phyloP scores from a whole-genome alignment of 2,888 invertebrate genomes.

The Phyllotreta striolata region DNA sequence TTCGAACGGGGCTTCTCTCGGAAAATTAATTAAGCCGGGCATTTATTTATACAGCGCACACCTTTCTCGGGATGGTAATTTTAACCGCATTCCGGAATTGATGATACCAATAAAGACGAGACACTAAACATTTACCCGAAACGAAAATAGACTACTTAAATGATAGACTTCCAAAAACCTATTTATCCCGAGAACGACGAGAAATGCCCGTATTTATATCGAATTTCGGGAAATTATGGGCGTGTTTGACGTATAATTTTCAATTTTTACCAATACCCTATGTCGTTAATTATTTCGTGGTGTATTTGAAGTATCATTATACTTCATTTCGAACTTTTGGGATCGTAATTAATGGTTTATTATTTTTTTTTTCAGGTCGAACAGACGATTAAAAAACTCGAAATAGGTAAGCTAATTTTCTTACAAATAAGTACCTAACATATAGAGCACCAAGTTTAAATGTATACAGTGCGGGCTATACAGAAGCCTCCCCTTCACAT shows the following conservation, averaged over 20 bases:
- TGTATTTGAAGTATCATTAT: neutral
- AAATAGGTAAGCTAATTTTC: no score
- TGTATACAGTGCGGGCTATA: no score
- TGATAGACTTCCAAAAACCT: slow-evolving; percentile 14
- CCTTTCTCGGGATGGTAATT: neutral
- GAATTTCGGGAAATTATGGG: slow-evolving; percentile 16
- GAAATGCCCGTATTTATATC: slow-evolving; percentile 8
- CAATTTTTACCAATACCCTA: neutral
- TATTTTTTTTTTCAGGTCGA: no score
- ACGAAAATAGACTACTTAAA: slow-evolving; percentile 11
- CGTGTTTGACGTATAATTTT: slow-evolving; percentile 3
- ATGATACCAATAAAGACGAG: slow-evolving; percentile 11
- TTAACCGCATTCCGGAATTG: slow-evolving; percentile 15
- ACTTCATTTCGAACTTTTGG: no score
- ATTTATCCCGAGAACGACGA: slow-evolving; percentile 5
- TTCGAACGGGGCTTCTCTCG: neutral
- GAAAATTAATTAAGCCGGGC: no score
- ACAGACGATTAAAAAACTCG: no score
- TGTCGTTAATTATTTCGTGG: neutral
- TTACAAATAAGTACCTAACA: no score
- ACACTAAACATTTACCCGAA: slow-evolving; percentile 8
- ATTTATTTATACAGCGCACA: neutral
- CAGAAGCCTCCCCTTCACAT: no score
- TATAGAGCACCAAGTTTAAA: no score
- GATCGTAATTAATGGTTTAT: no score